Evolutionary conservation across 2,113 vertebrate species (phyloP).

Genomic region (Heterocephalus glaber): DNA sequence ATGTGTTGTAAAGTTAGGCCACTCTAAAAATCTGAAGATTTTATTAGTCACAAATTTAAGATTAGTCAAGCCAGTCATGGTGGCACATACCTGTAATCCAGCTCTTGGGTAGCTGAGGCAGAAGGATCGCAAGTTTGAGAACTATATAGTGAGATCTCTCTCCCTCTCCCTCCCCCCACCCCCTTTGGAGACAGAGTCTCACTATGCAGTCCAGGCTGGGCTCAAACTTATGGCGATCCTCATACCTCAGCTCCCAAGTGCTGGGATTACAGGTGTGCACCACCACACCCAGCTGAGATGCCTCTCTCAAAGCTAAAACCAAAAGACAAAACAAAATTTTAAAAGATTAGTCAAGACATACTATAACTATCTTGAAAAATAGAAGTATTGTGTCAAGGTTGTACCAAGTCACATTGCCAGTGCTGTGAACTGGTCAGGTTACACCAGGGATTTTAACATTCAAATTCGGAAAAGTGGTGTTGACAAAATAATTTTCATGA

Average conservation of each 20-base stretch:
- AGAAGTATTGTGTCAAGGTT: background rate
- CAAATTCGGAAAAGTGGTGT: background rate
- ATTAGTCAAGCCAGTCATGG: background rate
- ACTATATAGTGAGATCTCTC: background rate
- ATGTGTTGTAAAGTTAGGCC: background rate
- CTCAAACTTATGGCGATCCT: background rate
- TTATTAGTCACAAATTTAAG: slow-evolving; percentile 44
- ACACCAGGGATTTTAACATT: background rate
- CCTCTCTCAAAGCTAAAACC: background rate
- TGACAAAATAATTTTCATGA: background rate
- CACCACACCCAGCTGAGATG: background rate
- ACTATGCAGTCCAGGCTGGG: background rate
- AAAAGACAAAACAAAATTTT: background rate
- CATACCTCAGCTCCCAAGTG: background rate
- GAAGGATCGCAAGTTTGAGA: background rate
- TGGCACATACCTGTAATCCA: background rate
- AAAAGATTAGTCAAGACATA: background rate
- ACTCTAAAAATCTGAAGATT: background rate
- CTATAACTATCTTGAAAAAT: background rate
- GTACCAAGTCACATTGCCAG: background rate
- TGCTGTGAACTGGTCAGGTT: background rate
- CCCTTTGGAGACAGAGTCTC: background rate
- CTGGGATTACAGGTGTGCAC: background rate
- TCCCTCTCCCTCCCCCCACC: background rate
- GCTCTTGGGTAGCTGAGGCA: background rate